phyloP scores from a whole-genome alignment of 2,888 invertebrate genomes.

The Tipula unca region DNA sequence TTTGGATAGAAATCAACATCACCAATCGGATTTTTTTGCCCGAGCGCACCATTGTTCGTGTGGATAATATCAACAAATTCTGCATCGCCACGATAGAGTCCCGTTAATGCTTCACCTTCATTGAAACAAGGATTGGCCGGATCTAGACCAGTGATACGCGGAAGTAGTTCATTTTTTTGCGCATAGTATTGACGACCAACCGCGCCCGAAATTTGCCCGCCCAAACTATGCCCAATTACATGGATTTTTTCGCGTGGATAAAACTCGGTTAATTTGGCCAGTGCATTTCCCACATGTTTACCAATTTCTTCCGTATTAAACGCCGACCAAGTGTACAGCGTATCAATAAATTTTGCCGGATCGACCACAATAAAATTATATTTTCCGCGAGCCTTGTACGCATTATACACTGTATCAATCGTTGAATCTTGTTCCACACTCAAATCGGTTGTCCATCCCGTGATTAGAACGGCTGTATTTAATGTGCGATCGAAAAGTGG shows the following conservation, averaged over 20 bases:
- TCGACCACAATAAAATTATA: constrained; percentile 21
- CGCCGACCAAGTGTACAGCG: constrained; percentile 25
- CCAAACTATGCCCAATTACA: constrained; percentile 30
- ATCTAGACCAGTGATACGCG: constrained; percentile 36
- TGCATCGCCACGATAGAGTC: constrained; percentile 37
- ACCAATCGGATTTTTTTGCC: constrained; percentile 23
- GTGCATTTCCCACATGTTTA: constrained; percentile 20
- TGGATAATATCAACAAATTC: constrained; percentile 33
- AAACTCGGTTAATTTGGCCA: constrained; percentile 16
- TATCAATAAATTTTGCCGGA: constrained; percentile 24
- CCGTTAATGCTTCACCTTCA: constrained; percentile 27
- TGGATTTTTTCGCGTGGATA: background rate
- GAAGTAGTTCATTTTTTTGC: constrained; percentile 26
- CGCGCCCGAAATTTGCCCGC: constrained; percentile 37
- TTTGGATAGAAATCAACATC: constrained; percentile 26
- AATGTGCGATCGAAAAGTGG: background rate
- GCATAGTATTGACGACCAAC: constrained; percentile 34
- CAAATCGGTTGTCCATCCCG: background rate
- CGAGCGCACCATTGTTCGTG: constrained; percentile 30
- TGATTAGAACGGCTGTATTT: background rate
- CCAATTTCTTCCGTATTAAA: constrained; percentile 25
- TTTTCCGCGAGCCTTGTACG: background rate
- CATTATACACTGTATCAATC: background rate
- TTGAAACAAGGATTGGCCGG: constrained; percentile 32
- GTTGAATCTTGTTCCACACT: background rate